Evolutionary conservation across 23 tunicate species (phyloP), one percentile per base, ranked within the genome.

Genomic region (Trididemnum nubilum): DNA sequence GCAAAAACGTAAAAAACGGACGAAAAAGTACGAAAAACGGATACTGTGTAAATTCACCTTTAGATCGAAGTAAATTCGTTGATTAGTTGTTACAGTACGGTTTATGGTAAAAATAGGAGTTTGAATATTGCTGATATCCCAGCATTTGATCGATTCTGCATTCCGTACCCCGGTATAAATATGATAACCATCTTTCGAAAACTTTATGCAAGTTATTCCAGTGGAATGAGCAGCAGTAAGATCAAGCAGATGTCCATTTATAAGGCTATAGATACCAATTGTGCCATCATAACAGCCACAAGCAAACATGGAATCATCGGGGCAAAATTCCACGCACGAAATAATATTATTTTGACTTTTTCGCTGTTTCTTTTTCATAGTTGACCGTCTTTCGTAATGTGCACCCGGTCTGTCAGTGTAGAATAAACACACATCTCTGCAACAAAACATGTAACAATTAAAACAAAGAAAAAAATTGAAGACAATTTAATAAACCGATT

Each of bases 221-320:
- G 65, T 15, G 35, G 27, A 71, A 33, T 83, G 80, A 19, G 83
- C 87, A 21, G 71, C 38, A 58, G 80, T 30, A 23, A 72, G 59
- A 25, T 85, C 89, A 1, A 87, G 50, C 36, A 76, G 34, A 9
- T 87, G 61, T 0, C 97, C 97, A 61, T 92, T 92, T 1, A 29
- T 69, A 7, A 92, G 57, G 63, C 89, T 85, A 79, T 92, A 92
- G 12, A 87, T 30, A 18, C 82, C 92, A 35, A 83, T 85, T 3
- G 97, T 78, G 24, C 89, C 88, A 51, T 92, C 92, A 72, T 92
- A 95, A 31, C 78, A 95, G 33, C 96, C 99, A 81, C 95, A 89
- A 30, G 88, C 99, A 76, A 95, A 91, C 71, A 83, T 52, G 33
- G 84, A 33, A 18, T 82, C 98, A 73, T 92, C 92, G 22, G 88